Evolutionary conservation across 2,888 invertebrate genomes (phyloP).

Genomic region (Temnothorax unifasciatus): DNA sequence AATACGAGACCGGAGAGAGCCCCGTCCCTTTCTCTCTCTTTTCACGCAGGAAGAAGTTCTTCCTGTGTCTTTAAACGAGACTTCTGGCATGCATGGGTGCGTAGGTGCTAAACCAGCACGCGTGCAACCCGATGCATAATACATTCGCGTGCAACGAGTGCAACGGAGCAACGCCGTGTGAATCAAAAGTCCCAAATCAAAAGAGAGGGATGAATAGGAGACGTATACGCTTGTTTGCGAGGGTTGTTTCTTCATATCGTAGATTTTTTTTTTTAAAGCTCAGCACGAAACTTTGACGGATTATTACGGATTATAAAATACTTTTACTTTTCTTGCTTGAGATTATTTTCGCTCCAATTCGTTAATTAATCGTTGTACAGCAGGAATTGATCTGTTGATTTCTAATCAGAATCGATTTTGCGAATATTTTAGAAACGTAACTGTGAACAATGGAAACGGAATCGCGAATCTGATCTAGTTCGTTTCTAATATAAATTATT

Average conservation of each 20-base stretch:
- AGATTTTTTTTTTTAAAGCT: not conserved
- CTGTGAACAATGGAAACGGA: not conserved
- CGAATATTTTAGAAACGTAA: not conserved
- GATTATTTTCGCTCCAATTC: not conserved
- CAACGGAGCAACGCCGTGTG: slow-evolving; percentile 29
- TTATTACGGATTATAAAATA: not conserved
- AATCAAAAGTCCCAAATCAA: slow-evolving; percentile 30
- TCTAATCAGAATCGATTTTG: not conserved
- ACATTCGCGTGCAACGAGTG: slow-evolving; percentile 51
- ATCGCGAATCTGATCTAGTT: not conserved
- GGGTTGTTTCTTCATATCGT: not conserved
- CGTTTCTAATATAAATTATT: not conserved
- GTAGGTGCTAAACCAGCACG: slow-evolving; percentile 34
- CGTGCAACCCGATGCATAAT: slow-evolving; percentile 44
- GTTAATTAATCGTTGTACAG: not conserved
- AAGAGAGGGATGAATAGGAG: slow-evolving; percentile 44
- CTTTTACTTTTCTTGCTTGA: not conserved
- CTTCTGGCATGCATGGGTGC: slow-evolving; percentile 52
- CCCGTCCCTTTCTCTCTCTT: slow-evolving; percentile 1
- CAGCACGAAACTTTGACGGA: not conserved
- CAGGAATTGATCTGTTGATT: not conserved
- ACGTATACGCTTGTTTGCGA: not conserved
- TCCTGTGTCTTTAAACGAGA: slow-evolving; percentile 54
- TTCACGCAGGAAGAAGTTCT: slow-evolving; percentile 46
- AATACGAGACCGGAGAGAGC: slow-evolving; percentile 22